Evolutionary conservation across 2,888 invertebrate species (phyloP).

Genomic region (Cecidostiba fungosa): DNA sequence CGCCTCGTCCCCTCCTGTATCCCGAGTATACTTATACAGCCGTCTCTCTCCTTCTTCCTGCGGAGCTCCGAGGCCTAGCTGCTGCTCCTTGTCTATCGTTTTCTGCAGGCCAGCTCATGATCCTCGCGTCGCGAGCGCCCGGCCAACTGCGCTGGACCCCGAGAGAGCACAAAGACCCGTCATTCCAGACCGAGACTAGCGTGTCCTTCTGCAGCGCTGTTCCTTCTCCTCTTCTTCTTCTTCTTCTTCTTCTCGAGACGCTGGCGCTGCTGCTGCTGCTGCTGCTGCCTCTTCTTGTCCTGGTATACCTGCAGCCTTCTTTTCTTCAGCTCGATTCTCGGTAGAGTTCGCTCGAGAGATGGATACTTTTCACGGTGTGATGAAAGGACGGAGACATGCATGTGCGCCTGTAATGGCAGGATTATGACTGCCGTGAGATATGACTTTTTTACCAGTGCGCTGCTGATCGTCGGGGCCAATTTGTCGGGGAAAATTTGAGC

Average conservation of each 20-base stretch:
- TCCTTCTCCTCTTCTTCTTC: slow-evolving; percentile 20
- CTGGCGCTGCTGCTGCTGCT: background rate
- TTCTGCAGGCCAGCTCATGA: slow-evolving; percentile 63
- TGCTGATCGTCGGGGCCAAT: background rate
- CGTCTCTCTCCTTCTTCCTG: slow-evolving; percentile 55
- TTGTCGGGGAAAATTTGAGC: slow-evolving; percentile 16
- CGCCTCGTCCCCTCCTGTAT: background rate
- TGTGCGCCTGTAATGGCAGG: background rate
- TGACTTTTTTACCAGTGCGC: background rate
- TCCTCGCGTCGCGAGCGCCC: slow-evolving; percentile 36
- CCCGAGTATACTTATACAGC: slow-evolving; percentile 19
- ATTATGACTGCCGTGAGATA: background rate
- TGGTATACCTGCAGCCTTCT: background rate
- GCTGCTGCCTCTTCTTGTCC: background rate
- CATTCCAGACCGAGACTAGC: slow-evolving; percentile 70
- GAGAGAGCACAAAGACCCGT: slow-evolving; percentile 75
- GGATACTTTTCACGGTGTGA: slow-evolving; percentile 7
- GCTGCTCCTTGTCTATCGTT: slow-evolving; percentile 60
- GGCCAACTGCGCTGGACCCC: slow-evolving; percentile 69
- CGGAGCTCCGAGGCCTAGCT: slow-evolving; percentile 11
- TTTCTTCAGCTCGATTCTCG: background rate
- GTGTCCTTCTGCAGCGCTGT: slow-evolving; percentile 67
- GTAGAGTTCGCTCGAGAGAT: background rate
- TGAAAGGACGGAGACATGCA: slow-evolving; percentile 20
- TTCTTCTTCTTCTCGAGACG: slow-evolving; percentile 7